These are phyloP conservation scores for Euclidia mi DNA, from an alignment of 2,888 invertebrate genomes.

Conservation along the genomic window DNA sequence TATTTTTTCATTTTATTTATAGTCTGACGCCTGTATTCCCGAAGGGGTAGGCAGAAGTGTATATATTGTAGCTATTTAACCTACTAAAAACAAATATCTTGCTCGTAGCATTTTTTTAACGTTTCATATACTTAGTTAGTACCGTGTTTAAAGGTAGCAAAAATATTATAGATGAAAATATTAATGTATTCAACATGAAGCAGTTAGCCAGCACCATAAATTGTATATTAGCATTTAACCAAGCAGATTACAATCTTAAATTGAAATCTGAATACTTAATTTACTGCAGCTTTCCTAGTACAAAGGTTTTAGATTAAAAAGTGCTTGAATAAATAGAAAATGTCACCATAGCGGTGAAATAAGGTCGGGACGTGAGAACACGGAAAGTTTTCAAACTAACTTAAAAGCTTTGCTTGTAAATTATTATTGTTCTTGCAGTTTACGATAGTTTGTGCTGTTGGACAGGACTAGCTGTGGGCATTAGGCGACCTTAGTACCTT, in stretches of 20 bases:
- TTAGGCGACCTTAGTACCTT: too few species aligned
- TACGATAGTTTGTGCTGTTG: neutral
- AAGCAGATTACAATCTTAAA: slow-evolving; percentile 12
- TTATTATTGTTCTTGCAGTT: neutral
- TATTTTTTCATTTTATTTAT: too few species aligned
- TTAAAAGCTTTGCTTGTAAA: slow-evolving; percentile 1
- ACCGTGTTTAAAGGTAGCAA: too few species aligned
- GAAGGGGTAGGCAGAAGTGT: too few species aligned
- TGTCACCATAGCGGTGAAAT: slow-evolving; percentile 22
- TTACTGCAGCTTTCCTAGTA: slow-evolving; percentile 3
- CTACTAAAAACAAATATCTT: too few species aligned
- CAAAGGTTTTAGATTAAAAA: slow-evolving; percentile 8
- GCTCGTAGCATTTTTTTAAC: too few species aligned
- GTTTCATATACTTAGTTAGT: too few species aligned
- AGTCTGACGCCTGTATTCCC: too few species aligned
- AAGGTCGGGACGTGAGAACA: slow-evolving; percentile 9
- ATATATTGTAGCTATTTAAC: too few species aligned
- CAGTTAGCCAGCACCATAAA: neutral
- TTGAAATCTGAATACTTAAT: slow-evolving; percentile 15
- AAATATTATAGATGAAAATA: too few species aligned
- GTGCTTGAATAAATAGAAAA: slow-evolving; percentile 9
- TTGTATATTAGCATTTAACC: slow-evolving; percentile 1
- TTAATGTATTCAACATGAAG: too few species aligned
- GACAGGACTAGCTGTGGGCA: too few species aligned
- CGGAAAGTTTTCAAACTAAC: neutral